These are phyloP conservation scores for Leptopilina boulardi DNA, from an alignment of 1,140 invertebrate species.

Conservation along the genomic window DNA sequence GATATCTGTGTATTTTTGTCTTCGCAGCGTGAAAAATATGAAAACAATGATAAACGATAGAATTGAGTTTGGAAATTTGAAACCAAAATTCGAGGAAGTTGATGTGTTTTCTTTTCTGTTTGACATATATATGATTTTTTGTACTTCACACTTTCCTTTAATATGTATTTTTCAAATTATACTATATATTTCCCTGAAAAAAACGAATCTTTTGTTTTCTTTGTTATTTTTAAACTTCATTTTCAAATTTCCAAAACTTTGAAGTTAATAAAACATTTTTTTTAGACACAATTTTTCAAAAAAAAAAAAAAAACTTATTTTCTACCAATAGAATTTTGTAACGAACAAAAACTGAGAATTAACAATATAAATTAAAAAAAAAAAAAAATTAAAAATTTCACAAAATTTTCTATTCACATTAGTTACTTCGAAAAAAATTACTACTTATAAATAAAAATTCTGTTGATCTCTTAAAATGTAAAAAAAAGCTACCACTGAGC, in stretches of 20 bases:
- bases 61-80: slow-evolving; percentile 21
- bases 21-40: slow-evolving; percentile 6
- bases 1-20: slow-evolving; percentile 18
- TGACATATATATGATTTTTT: not conserved
- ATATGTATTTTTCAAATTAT: not conserved
- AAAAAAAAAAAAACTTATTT: not conserved
- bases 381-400: no score
- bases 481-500: slow-evolving; percentile 28
- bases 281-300: not conserved
- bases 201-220: no score
- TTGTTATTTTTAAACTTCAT: slow-evolving; percentile 6
- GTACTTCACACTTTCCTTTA: not conserved
- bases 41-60: slow-evolving; percentile 3
- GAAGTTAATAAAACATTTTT: slow-evolving; percentile 35
- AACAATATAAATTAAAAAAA: not conserved
- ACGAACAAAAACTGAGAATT: not conserved
- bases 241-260: slow-evolving; percentile 22
- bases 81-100: not conserved
- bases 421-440: not conserved
- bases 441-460: not conserved
- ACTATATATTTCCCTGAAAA: not conserved
- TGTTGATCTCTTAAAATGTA: not conserved
- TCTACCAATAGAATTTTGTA: slow-evolving; percentile 28
- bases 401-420: not conserved
- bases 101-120: not conserved